phyloP scores from a whole-genome alignment of 2,797 vertebrate genomes.

The Eupleurogrammus muticus region DNA sequence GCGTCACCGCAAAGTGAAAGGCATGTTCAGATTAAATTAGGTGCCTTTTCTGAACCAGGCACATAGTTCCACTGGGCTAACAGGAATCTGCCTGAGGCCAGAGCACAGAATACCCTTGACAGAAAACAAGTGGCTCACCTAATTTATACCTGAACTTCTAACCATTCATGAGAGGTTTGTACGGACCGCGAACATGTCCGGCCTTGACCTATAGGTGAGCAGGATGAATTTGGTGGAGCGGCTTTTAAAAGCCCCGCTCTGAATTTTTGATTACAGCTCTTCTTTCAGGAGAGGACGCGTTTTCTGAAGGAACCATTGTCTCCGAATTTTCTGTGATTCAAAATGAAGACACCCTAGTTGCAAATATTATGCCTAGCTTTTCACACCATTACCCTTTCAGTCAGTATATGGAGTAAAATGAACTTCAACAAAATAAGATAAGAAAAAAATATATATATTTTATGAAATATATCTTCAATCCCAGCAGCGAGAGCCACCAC shows the following conservation, averaged over 20 bases:
- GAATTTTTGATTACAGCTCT: constrained; percentile 16
- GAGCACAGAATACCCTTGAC: constrained; percentile 44
- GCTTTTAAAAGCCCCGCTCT: constrained; percentile 15
- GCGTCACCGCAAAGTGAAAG: constrained; percentile 60
- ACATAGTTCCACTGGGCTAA: constrained; percentile 43
- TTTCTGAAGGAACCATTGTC: not conserved
- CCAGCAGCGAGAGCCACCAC: not conserved
- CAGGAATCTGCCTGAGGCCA: constrained; percentile 56
- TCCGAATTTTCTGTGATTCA: constrained; percentile 8
- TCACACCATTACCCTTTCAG: not conserved
- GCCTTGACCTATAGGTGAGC: constrained; percentile 21
- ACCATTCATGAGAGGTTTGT: constrained; percentile 30
- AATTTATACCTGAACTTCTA: constrained; percentile 44
- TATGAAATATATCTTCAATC: not conserved
- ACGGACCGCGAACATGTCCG: constrained; percentile 11
- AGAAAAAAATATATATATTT: not conserved
- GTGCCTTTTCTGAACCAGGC: constrained; percentile 59
- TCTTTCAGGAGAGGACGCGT: not conserved
- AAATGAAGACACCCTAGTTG: not conserved
- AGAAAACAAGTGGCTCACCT: constrained; percentile 44
- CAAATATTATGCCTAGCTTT: not conserved
- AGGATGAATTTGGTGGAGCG: constrained; percentile 1
- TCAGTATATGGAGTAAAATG: not conserved
- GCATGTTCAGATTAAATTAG: constrained; percentile 65
- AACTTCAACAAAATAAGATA: not conserved